A percentile compares a stretch with the other conserved stretches of the same genome.
Evolutionary conservation across 2,113 vertebrate species (phyloP).

Genomic region (Peromyscus maniculatus): DNA sequence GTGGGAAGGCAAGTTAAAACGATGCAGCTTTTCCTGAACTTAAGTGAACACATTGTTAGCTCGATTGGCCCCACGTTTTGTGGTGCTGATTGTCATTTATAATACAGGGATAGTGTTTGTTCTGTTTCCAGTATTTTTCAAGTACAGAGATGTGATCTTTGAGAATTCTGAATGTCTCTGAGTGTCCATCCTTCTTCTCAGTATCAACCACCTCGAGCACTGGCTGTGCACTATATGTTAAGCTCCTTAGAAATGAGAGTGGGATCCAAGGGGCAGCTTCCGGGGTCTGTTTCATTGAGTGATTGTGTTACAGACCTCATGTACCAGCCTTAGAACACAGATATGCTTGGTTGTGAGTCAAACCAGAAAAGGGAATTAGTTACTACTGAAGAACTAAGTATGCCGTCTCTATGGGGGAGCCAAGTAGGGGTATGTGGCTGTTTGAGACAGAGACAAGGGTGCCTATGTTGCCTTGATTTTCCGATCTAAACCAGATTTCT

Average conservation of each 20-base stretch:
- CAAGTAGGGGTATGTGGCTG: not conserved
- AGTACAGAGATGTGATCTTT: constrained; percentile 81
- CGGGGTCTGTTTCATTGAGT: constrained; percentile 76
- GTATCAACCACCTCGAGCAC: constrained; percentile 67
- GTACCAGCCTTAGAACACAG: constrained; percentile 31
- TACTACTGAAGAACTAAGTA: constrained; percentile 52
- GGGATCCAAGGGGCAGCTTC: constrained; percentile 75
- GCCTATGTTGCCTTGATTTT: constrained; percentile 44
- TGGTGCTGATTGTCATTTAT: constrained; percentile 12
- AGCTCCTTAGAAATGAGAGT: constrained; percentile 80
- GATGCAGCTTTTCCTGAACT: constrained; percentile 5
- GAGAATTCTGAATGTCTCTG: constrained; percentile 78
- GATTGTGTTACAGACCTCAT: not conserved
- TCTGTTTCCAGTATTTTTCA: constrained; percentile 76
- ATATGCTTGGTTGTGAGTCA: constrained; percentile 48
- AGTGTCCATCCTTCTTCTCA: constrained; percentile 80
- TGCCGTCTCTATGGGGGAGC: not conserved
- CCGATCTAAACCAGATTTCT: constrained; percentile 45
- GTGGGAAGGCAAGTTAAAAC: not conserved
- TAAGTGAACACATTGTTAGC: constrained; percentile 3
- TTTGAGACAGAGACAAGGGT: constrained; percentile 29
- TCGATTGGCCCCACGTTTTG: constrained; percentile 13
- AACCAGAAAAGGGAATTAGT: constrained; percentile 52
- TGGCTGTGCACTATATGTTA: constrained; percentile 68
- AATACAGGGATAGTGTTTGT: constrained; percentile 73